Evolutionary conservation across 2,888 invertebrate species (phyloP).

Genomic region (Syrphus vitripennis): DNA sequence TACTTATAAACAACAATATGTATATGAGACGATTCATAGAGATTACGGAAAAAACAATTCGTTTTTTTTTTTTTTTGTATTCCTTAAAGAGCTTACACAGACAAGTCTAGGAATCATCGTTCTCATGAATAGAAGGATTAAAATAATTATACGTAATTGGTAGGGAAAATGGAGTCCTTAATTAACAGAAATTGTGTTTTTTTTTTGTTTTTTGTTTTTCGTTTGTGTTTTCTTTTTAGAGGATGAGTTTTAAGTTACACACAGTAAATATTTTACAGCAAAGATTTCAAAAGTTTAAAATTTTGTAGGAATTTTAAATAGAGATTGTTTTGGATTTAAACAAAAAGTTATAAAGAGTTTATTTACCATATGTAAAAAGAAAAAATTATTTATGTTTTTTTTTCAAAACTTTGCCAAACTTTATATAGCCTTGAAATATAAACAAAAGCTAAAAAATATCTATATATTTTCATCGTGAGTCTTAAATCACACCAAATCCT

Average conservation of each 20-base stretch:
- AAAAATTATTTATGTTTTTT: no score
- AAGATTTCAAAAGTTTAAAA: background rate
- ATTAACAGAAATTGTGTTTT: background rate
- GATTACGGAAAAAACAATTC: conserved; percentile 12
- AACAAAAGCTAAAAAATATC: no score
- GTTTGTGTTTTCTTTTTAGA: background rate
- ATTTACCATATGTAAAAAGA: no score
- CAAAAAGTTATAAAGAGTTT: background rate
- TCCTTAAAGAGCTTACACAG: conserved; percentile 32
- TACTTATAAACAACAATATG: background rate
- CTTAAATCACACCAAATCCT: no score
- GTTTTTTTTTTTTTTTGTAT: background rate
- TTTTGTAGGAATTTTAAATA: background rate
- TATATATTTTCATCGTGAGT: no score
- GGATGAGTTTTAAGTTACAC: background rate
- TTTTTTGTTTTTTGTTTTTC: background rate
- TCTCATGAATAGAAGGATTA: conserved; percentile 16
- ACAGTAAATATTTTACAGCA: background rate
- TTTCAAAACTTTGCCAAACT: no score
- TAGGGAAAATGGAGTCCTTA: conserved; percentile 8
- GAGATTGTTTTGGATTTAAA: background rate
- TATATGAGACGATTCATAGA: background rate
- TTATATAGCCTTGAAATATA: no score
- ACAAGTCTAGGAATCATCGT: conserved; percentile 40
- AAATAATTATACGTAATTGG: conserved; percentile 53